Conservation (phyloP, 2,113 vertebrate species). For the Leiothrix lutea region DNA sequence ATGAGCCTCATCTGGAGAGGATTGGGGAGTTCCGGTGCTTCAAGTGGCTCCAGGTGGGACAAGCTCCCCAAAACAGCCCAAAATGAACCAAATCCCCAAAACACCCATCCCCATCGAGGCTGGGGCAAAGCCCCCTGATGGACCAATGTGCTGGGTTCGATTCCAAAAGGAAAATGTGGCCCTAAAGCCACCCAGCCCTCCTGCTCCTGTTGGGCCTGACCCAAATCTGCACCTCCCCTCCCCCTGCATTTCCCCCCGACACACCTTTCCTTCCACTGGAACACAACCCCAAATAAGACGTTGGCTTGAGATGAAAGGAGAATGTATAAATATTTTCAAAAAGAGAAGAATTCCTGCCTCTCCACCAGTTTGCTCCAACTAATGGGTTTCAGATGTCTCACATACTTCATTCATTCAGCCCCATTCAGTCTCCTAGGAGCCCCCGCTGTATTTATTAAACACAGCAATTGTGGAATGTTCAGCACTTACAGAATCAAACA, state of each 20-base stretch:
- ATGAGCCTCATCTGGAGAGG: background rate
- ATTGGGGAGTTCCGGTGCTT: background rate
- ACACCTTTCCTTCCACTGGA: constrained; percentile 68
- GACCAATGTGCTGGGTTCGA: background rate
- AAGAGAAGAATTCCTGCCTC: constrained; percentile 71
- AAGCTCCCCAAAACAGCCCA: background rate
- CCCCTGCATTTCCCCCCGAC: constrained; percentile 42
- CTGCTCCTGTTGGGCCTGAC: constrained; percentile 16
- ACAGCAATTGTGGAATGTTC: constrained; percentile 67
- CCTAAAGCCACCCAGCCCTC: constrained; percentile 1
- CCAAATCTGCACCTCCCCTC: constrained; percentile 28
- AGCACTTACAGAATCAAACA: constrained; percentile 57
- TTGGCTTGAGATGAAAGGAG: constrained; percentile 63
- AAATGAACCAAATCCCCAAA: background rate
- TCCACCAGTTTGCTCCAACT: constrained; percentile 76
- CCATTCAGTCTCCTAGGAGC: constrained; percentile 81
- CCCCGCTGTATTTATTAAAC: constrained; percentile 78
- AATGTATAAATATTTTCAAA: constrained; percentile 65
- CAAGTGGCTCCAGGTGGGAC: background rate
- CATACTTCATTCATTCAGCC: constrained; percentile 83
- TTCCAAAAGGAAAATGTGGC: background rate
- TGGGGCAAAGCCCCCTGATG: background rate
- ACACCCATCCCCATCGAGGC: rapidly evolving
- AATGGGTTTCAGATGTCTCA: constrained; percentile 86
- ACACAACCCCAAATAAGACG: constrained; percentile 59